Base-by-base conservation (phyloP, 2,797 vertebrate genomes). In the Centroberyx gerrardi region DNA sequence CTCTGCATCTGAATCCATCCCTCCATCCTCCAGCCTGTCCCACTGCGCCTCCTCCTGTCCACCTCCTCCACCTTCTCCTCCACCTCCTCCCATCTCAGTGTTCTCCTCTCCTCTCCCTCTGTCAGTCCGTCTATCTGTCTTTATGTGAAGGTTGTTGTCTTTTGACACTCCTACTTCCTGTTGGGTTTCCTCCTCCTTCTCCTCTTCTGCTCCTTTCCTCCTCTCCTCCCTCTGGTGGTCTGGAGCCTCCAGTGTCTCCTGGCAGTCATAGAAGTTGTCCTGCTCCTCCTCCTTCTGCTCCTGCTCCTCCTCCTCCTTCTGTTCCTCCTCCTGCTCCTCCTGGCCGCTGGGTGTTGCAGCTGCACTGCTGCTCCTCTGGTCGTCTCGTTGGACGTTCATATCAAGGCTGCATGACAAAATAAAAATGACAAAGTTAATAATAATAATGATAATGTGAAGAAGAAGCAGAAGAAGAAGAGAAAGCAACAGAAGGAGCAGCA, bases 261-360 rank as follows among this genome's bases (percentile, higher is more conserved):
- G 89, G 66, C 96, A 96, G 91, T 97, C 97, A 67, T 95, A 97
- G 91, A 97, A 99, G 72, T 73, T 58, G n/a, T 96, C 95, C n/a
- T 96, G 95, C 2, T 94, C 92, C 18, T 86, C 83, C 6, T 88
- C 40, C 1, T 61, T 44, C 42, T 53, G 49, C 1, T 1, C 53
- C 40, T 2, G 4, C 33, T 33, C 4, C 6, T 33, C 6, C 33
- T 33, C 33, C 33, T 33, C 4, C 33, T 33, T 2, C 7, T 33
- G 1, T 3, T 33, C 2, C 33, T 33, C 33, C 33, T 2, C 33
- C 33, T 33, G 2, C 33, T 33, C 33, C 33, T 33, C 7, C 33
- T 5, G 33, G 33, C 33, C 33, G 4, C 33, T 33, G 33, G 33
- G 33, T 33, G 33, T 7, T 33, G 33, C 33, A 33, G 33, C 33